phyloP scores from a whole-genome alignment of 2,888 invertebrate genomes.

The Drosophila mimetica region DNA sequence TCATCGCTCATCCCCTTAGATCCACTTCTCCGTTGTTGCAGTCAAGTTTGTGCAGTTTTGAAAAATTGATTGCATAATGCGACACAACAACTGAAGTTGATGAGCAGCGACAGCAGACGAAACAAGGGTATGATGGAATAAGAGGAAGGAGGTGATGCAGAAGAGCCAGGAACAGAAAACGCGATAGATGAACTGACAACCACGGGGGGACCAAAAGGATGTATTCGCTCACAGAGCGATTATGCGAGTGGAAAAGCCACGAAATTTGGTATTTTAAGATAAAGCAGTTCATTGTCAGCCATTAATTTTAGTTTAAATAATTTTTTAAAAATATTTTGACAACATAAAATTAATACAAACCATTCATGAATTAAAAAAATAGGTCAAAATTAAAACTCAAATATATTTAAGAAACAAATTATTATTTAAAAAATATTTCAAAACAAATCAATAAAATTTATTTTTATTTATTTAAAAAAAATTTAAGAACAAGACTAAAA shows the following conservation, averaged over 20 bases:
- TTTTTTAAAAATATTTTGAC: no score
- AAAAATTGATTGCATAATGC: constrained; percentile 72
- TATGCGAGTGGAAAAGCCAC: constrained; percentile 2
- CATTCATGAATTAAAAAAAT: no score
- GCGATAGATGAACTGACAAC: constrained; percentile 30
- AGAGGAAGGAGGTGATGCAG: background rate
- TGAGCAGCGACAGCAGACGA: constrained; percentile 44
- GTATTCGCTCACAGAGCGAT: background rate
- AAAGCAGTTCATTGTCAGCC: no score
- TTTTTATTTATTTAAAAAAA: no score
- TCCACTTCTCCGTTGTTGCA: constrained; percentile 9
- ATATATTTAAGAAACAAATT: no score
- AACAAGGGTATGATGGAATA: constrained; percentile 12
- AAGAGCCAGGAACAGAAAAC: constrained; percentile 16
- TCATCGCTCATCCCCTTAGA: constrained; percentile 1
- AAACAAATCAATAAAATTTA: no score
- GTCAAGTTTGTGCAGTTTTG: constrained; percentile 46
- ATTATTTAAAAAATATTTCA: no score
- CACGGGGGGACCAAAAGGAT: constrained; percentile 2
- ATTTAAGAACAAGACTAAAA: no score
- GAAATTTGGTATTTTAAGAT: background rate
- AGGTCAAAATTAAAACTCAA: no score
- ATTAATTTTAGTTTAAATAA: no score
- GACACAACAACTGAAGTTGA: constrained; percentile 59
- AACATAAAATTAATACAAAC: no score